Evolutionary conservation across 2,797 vertebrate genomes (phyloP).

Genomic region (Pygocentrus nattereri): DNA sequence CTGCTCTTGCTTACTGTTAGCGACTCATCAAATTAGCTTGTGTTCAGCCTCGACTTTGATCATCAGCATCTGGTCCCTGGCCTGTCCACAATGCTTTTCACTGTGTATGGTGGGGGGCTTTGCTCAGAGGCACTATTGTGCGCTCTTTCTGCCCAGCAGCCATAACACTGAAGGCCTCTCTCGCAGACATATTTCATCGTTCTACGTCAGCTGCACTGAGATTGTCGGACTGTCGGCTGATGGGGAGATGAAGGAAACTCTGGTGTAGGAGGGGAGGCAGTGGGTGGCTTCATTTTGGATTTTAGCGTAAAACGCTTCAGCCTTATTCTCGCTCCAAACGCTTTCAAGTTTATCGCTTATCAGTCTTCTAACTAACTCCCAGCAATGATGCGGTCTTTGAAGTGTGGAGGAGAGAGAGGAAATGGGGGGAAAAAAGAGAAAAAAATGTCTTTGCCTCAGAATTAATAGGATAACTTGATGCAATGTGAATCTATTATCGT

Average conservation of each 20-base stretch:
- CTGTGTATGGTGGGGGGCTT: not conserved
- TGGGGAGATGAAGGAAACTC: slow-evolving; percentile 40
- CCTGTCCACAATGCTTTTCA: slow-evolving; percentile 29
- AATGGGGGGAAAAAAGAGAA: not conserved
- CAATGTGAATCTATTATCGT: slow-evolving; percentile 37
- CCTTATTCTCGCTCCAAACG: slow-evolving; percentile 15
- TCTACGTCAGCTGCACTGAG: slow-evolving; percentile 24
- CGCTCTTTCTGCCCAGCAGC: slow-evolving; percentile 18
- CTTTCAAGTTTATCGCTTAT: slow-evolving; percentile 41
- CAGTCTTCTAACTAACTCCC: slow-evolving; percentile 16
- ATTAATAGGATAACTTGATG: slow-evolving; percentile 45
- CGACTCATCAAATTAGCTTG: slow-evolving; percentile 32
- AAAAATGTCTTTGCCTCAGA: not conserved
- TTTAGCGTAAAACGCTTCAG: slow-evolving; percentile 33
- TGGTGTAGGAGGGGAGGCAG: slow-evolving; percentile 11
- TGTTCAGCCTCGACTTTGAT: slow-evolving; percentile 26
- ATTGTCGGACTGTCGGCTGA: slow-evolving; percentile 25
- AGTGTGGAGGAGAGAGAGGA: slow-evolving; percentile 17
- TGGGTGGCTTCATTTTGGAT: slow-evolving; percentile 50
- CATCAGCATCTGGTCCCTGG: not conserved
- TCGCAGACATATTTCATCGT: slow-evolving; percentile 28
- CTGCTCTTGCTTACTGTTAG: slow-evolving; percentile 24
- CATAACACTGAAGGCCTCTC: slow-evolving; percentile 31
- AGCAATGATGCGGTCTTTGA: slow-evolving; percentile 39
- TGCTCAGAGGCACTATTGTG: slow-evolving; percentile 38